Evolutionary conservation across 2,888 invertebrate species (phyloP).

Genomic region (Mylabris sibirica): DNA sequence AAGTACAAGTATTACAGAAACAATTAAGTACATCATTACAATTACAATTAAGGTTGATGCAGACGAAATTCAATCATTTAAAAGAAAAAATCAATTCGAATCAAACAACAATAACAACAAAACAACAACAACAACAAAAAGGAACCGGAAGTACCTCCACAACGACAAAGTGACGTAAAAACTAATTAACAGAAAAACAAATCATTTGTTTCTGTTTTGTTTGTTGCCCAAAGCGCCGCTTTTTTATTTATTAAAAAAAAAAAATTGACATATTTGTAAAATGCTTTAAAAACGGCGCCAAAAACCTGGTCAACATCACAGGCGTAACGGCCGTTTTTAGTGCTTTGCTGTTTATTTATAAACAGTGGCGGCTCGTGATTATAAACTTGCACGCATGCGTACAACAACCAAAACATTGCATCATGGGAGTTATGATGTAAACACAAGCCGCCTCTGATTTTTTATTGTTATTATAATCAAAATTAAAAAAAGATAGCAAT

Average conservation of each 20-base stretch:
- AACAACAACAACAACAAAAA: too few species aligned
- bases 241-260: too few species aligned
- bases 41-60: constrained; percentile 75
- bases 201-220: constrained; percentile 11
- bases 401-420: too few species aligned
- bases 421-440: too few species aligned
- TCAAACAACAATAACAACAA: too few species aligned
- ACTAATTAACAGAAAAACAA: background rate
- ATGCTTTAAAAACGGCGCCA: background rate
- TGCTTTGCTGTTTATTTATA: background rate
- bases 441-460: too few species aligned
- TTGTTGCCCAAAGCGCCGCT: background rate
- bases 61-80: constrained; percentile 76
- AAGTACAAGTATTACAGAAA: constrained; percentile 81
- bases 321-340: constrained; percentile 1
- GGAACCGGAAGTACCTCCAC: constrained; percentile 45
- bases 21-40: constrained; percentile 80
- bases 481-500: background rate
- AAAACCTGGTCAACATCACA: background rate
- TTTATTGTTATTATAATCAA: background rate
- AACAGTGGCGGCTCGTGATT: too few species aligned
- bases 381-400: too few species aligned
- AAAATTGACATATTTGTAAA: too few species aligned
- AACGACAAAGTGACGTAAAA: background rate
- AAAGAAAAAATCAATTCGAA: constrained; percentile 72